Evolutionary conservation across 2,888 invertebrate genomes (phyloP).

Genomic region (Boloria euphrosyne): DNA sequence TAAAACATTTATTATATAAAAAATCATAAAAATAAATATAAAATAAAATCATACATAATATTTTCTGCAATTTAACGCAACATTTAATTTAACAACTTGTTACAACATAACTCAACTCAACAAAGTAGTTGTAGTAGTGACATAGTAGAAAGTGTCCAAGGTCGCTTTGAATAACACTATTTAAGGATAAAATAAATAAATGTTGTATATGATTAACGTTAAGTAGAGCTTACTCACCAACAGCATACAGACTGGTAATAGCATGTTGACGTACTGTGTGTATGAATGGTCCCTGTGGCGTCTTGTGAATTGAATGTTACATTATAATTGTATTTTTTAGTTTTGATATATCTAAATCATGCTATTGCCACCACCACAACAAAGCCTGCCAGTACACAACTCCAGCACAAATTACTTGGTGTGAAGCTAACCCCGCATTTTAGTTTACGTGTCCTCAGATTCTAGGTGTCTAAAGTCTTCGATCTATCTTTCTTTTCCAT

Average conservation of each 20-base stretch:
- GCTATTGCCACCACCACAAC: conserved; percentile 58
- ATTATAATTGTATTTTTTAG: conserved; percentile 24
- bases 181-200: conserved; percentile 22
- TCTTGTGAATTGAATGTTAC: conserved; percentile 43
- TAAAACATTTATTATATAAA: too few species aligned
- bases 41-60: too few species aligned
- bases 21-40: too few species aligned
- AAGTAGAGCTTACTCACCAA: conserved; percentile 74
- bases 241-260: conserved; percentile 60
- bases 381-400: conserved; percentile 62
- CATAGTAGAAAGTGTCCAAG: conserved; percentile 1
- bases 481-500: conserved; percentile 78
- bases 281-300: conserved; percentile 52
- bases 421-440: conserved; percentile 64
- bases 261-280: conserved; percentile 57
- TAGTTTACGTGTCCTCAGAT: conserved; percentile 50
- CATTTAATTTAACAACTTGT: too few species aligned
- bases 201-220: conserved; percentile 57
- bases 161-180: conserved; percentile 7
- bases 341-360: conserved; percentile 41
- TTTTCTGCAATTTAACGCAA: too few species aligned
- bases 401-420: conserved; percentile 65
- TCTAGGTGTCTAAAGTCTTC: conserved; percentile 64
- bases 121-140: neutral
- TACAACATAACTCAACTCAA: conserved; percentile 3